Percentiles rank a stretch among this genome's conserved stretches.
phyloP scores from a whole-genome alignment of 2,113 vertebrate genomes.

The Eolophus roseicapilla region DNA sequence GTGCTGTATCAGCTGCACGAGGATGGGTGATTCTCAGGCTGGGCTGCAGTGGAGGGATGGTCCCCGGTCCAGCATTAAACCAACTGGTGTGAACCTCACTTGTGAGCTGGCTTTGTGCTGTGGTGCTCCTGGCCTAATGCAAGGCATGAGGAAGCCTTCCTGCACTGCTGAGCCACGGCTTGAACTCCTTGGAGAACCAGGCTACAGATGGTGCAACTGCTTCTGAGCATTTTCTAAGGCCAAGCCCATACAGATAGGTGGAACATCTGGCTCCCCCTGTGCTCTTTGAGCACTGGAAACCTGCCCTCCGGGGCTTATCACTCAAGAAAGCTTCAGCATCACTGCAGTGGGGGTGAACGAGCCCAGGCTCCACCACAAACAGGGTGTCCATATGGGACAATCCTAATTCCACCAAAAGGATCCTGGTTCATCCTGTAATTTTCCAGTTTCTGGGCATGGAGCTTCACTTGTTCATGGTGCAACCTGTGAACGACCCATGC shows the following conservation, averaged over 20 bases:
- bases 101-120: neutral
- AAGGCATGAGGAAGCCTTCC: neutral
- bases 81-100: neutral
- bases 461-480: neutral
- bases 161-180: neutral
- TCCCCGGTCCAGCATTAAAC: neutral
- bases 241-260: neutral
- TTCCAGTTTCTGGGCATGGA: neutral
- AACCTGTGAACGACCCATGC: rapidly evolving
- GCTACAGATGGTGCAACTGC: neutral
- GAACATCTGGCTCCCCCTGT: neutral
- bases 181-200: neutral
- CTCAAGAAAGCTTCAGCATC: neutral
- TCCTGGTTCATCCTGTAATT: neutral
- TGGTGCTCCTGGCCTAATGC: neutral
- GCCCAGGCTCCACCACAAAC: neutral
- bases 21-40: rapidly evolving
- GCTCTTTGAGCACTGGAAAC: neutral
- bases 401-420: neutral
- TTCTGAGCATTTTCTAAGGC: neutral
- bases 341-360: neutral
- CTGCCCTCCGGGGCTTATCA: rapidly evolving
- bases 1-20: rapidly evolving
- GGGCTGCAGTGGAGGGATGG: neutral
- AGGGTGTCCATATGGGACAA: neutral